These are phyloP conservation scores for Zoanthus solanderi DNA, from an alignment of 92 coral and sea anemone species.

Conservation along the genomic window DNA sequence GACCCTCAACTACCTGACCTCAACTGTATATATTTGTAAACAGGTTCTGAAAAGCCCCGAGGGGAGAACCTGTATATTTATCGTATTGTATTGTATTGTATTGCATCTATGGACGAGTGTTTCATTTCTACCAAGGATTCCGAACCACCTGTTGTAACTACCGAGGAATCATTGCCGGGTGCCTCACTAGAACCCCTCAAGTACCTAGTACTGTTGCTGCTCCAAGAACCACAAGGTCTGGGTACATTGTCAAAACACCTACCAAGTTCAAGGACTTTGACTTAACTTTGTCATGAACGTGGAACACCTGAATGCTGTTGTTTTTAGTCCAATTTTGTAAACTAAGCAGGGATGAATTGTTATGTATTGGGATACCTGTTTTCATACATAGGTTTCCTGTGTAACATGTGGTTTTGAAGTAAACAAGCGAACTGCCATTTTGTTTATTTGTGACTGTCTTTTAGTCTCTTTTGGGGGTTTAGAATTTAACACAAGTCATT, in stretches of 20 bases:
- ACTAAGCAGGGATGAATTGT: slow-evolving; percentile 10
- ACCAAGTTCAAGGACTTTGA: background rate
- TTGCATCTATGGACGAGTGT: background rate
- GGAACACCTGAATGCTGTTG: background rate
- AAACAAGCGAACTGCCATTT: too few relatives aligned
- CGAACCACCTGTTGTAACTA: background rate
- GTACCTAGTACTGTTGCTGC: background rate
- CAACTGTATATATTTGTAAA: too few relatives aligned
- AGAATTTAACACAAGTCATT: too few relatives aligned
- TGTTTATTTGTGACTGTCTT: too few relatives aligned
- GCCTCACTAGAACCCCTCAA: background rate
- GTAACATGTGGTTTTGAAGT: too few relatives aligned
- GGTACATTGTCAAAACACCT: background rate
- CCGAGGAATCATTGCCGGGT: background rate
- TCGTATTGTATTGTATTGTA: too few relatives aligned
- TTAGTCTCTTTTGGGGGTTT: too few relatives aligned
- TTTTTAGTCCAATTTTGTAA: background rate
- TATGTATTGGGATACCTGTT: background rate
- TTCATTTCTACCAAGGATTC: background rate
- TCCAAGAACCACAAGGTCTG: background rate
- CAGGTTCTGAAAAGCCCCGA: too few relatives aligned
- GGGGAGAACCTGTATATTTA: too few relatives aligned
- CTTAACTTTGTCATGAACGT: background rate
- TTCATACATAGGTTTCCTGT: too few relatives aligned
- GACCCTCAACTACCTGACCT: too few relatives aligned